Base-by-base conservation (phyloP, 2,888 invertebrate species). In the Conistra vaccinii region DNA sequence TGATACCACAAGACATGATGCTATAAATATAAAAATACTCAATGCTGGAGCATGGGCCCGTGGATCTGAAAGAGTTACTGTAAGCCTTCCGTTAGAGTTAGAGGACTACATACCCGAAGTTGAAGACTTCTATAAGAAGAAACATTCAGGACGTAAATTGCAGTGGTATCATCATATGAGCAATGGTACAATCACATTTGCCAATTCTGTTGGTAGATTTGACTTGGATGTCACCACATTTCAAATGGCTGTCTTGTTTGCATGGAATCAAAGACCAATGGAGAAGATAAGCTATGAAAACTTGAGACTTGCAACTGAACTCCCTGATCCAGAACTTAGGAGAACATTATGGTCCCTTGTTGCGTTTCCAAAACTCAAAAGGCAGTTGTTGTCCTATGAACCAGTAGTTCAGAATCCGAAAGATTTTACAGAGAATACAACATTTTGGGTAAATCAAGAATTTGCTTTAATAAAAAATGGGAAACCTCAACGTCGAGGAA, bases 91-190 rank as follows among this genome's bases (percentile, higher is more conserved):
- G 29, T 97, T 99, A 89, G 99, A 99, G 95, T 96, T 99, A 87
- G 99, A 99, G 95, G 99, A 99, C 94, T 99, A 99, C 93, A 99
- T 99, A 90, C 99, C 99, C 2, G 99, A 99, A 96, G 99, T 99
- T 39, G 99, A 99, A 96, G 99, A 99, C 85, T 99, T 99, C 96
- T 99, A 99, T 94, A 98, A 99, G 93, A 98, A 98, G 91, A 99
- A 99, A 94, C 99, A 99, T 96, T 99, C 98, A 89, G 99, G 99
- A 14, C 97, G 99, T 74, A 99, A 99, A 94, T 96, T 99, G 76
- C 99, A 99, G 95, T 99, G 99, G 99, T 98, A 99, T 95, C 99
- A 99, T 96, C 99, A 99, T 91, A 99, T 99, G 99, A 99, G 99
- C 85, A 99, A 99, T 95, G 99, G 99, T 88, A 99, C 99, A 80